phyloP scores from a whole-genome alignment of 2,888 invertebrate genomes.

The Automeris io region DNA sequence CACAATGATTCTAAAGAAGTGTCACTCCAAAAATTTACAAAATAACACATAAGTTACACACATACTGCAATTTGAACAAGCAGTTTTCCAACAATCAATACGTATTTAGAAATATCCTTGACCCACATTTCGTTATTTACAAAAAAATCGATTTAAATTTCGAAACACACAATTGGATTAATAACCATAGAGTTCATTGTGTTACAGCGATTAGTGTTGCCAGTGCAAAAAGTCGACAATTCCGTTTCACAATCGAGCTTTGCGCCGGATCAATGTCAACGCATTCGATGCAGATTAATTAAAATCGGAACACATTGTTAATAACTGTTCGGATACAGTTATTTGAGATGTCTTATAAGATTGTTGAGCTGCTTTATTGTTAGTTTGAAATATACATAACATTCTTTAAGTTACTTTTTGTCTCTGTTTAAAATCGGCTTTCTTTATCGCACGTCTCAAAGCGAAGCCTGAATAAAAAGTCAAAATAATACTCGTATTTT shows the following conservation, averaged over 20 bases:
- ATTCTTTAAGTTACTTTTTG: no score
- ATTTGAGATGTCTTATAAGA: background rate
- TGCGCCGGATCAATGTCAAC: constrained; percentile 1
- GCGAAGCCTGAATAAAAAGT: no score
- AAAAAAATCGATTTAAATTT: constrained; percentile 26
- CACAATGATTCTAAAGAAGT: no score
- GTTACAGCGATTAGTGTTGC: constrained; percentile 25
- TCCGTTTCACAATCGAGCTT: constrained; percentile 2
- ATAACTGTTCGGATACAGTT: background rate
- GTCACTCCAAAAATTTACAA: no score
- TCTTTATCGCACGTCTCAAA: no score
- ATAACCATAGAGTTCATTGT: constrained; percentile 31
- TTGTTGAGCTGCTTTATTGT: no score
- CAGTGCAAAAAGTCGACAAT: constrained; percentile 17
- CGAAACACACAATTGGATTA: constrained; percentile 27
- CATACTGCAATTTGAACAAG: no score
- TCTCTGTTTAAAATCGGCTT: no score
- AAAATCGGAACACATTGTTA: constrained; percentile 1
- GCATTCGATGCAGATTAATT: constrained; percentile 4
- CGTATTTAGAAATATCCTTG: constrained; percentile 15
- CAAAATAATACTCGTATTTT: no score
- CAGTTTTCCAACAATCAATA: no score
- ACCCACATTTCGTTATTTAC: constrained; percentile 19
- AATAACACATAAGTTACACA: no score
- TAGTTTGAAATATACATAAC: no score